Percentiles rank a stretch among this genome's conserved stretches.
Evolutionary conservation across 2,888 invertebrate species (phyloP).

Genomic region (Camponotus fellah): DNA sequence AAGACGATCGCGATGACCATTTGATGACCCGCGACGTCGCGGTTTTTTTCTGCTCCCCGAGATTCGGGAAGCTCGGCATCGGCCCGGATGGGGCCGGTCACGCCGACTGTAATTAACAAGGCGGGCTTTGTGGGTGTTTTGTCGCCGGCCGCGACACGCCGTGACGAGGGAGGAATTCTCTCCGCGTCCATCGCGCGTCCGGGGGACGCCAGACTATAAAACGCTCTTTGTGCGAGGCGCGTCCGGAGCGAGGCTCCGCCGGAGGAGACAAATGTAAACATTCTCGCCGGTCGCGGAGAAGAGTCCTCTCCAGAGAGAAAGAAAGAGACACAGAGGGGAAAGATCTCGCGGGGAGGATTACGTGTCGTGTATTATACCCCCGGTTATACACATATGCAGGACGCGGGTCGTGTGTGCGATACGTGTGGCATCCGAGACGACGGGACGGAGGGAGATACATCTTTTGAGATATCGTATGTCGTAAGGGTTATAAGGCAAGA

Average conservation of each 20-base stretch:
- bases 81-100: constrained; percentile 73
- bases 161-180: constrained; percentile 80
- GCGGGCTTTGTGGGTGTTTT: constrained; percentile 83
- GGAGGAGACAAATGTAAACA: constrained; percentile 85
- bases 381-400: constrained; percentile 12
- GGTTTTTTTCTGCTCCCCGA: neutral
- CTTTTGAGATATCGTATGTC: constrained; percentile 51
- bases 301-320: constrained; percentile 71
- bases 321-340: neutral
- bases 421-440: constrained; percentile 28
- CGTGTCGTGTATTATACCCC: constrained; percentile 38
- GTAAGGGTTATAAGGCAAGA: constrained; percentile 54
- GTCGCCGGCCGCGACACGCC: constrained; percentile 83
- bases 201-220: constrained; percentile 82
- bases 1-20: constrained; percentile 67
- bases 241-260: constrained; percentile 71
- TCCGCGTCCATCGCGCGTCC: constrained; percentile 71
- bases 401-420: constrained; percentile 24
- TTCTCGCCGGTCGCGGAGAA: constrained; percentile 69
- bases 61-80: constrained; percentile 65
- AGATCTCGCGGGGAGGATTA: constrained; percentile 70
- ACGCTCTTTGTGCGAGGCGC: constrained; percentile 82
- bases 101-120: constrained; percentile 83
- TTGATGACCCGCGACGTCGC: constrained; percentile 49
- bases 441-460: neutral